A percentile compares a stretch with the other conserved stretches of the same genome.
Conservation (phyloP, 2,888 invertebrate genomes). For the Ormyrus rosae region DNA sequence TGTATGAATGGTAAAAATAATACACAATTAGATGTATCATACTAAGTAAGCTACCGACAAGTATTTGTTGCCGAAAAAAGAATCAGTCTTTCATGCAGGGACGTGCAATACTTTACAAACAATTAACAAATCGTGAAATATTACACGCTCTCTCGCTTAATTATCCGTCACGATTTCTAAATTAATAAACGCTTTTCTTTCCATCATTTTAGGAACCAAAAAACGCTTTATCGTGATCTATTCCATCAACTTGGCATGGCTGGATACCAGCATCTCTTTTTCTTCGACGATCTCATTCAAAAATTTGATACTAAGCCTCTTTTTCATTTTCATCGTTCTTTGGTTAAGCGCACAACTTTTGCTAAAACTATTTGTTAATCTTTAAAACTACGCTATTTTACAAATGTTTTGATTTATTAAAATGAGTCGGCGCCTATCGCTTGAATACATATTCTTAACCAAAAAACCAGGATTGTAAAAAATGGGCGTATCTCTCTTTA, state of each 20-base stretch:
- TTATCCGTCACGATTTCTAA: constrained; percentile 20
- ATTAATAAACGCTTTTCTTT: constrained; percentile 23
- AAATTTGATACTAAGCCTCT: not conserved
- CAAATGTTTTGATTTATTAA: not conserved
- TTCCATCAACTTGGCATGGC: constrained; percentile 14
- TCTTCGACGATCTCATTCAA: not conserved
- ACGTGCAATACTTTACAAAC: constrained; percentile 48
- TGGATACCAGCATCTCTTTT: constrained; percentile 52
- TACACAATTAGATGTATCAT: constrained; percentile 47
- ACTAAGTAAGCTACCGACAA: constrained; percentile 40
- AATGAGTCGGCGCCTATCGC: not conserved
- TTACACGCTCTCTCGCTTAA: constrained; percentile 36
- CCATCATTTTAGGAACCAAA: constrained; percentile 23
- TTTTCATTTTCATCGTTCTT: not conserved
- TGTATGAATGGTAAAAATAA: constrained; percentile 41
- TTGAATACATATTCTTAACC: not conserved
- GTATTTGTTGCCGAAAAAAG: constrained; percentile 47
- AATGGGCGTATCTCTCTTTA: constrained; percentile 11
- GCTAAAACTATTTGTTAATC: too few species aligned
- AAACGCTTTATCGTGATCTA: constrained; percentile 13
- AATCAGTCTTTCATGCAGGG: constrained; percentile 60
- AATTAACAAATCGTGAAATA: constrained; percentile 34
- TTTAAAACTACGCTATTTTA: too few species aligned
- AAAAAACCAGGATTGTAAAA: not conserved
- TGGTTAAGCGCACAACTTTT: too few species aligned